Conservation (phyloP, 2,797 vertebrate species). For the Poecilia picta region DNA sequence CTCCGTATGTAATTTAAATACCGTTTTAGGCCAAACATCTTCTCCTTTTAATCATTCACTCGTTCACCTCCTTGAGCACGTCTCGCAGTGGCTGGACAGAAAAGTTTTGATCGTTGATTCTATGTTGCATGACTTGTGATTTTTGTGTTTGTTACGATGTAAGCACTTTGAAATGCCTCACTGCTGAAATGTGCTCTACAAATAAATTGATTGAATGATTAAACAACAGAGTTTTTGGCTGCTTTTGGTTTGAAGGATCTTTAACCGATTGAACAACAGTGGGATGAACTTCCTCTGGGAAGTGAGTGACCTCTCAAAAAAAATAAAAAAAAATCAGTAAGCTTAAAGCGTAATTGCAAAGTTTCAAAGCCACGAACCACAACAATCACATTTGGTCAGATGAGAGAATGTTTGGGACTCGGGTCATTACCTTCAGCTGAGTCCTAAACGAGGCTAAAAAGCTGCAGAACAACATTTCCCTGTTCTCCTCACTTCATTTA, state of each 20-base stretch:
- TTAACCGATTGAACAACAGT: background rate
- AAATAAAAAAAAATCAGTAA: background rate
- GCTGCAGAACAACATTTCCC: background rate
- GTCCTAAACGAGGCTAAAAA: constrained; percentile 3
- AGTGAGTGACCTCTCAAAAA: background rate
- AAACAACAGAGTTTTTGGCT: no score
- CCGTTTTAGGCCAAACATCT: background rate
- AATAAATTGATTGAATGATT: no score
- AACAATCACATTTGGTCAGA: constrained; percentile 3
- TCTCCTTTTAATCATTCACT: background rate
- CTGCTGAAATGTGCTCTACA: no score
- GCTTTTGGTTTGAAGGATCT: background rate
- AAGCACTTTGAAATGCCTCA: no score
- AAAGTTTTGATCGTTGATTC: no score
- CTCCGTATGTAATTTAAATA: background rate
- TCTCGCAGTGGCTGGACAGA: background rate
- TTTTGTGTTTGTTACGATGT: no score
- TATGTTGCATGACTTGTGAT: no score
- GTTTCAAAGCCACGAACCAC: constrained; percentile 10
- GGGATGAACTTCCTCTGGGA: background rate
- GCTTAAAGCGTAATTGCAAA: background rate
- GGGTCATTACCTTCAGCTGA: constrained; percentile 20
- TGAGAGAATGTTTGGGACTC: background rate
- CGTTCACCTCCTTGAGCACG: background rate
- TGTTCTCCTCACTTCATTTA: background rate